Conservation (phyloP, 2,888 invertebrate genomes). For the Prosopocoilus inquinatus region DNA sequence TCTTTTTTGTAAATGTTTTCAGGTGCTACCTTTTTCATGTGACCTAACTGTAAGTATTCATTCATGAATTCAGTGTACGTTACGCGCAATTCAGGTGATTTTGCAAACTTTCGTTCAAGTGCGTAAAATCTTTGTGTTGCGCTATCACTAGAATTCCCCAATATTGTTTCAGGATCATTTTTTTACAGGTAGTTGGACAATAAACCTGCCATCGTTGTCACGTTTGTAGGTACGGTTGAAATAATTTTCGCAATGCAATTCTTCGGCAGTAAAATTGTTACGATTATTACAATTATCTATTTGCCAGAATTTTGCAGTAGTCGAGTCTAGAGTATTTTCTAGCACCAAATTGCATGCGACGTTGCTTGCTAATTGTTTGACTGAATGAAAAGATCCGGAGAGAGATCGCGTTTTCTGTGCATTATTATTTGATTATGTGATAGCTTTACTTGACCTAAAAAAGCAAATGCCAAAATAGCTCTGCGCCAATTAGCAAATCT, state of each 20-base stretch:
- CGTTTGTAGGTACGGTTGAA: constrained; percentile 3
- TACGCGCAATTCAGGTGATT: no score
- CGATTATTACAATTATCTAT: constrained; percentile 4
- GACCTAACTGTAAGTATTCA: constrained; percentile 9
- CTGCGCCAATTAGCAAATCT: no score
- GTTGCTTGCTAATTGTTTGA: not conserved
- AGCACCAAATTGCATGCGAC: constrained; percentile 1
- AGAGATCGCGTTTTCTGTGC: constrained; percentile 13
- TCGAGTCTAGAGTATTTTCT: not conserved
- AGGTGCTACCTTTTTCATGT: constrained; percentile 1
- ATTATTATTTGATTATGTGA: not conserved
- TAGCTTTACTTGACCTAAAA: constrained; percentile 3
- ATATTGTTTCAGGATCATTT: not conserved
- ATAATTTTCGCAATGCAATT: constrained; percentile 10
- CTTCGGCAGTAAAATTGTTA: not conserved
- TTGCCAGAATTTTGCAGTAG: constrained; percentile 10
- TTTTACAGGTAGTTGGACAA: no score
- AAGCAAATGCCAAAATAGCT: constrained; percentile 11
- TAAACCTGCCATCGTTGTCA: not conserved
- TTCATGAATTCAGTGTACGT: constrained; percentile 5
- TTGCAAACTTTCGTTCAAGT: constrained; percentile 19
- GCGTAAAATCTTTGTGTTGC: constrained; percentile 22
- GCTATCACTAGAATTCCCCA: constrained; percentile 21
- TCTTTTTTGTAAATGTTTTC: not conserved
- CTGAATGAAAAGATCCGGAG: not conserved